Base-by-base conservation (phyloP, 2,113 vertebrate species). In the Pteropus alecto region DNA sequence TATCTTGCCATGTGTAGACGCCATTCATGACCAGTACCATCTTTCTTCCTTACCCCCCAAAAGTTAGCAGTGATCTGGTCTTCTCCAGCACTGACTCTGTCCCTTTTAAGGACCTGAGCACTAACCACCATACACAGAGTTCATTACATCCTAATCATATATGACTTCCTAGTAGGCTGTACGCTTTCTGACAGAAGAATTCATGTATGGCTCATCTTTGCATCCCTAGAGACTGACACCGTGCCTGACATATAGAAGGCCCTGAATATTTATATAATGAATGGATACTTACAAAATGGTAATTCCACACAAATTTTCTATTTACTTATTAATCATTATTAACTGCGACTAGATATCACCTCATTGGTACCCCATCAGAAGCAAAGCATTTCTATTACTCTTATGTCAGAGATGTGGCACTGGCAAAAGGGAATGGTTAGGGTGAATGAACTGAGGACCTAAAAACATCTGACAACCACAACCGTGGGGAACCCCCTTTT, bases 381-480 rank as follows among this genome's bases (percentile, higher is more conserved):
- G 70, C 28, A 81, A 90, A 95, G 60, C 7, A 7, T 85, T 90
- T 26, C n/a, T 48, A 35, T 73, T 30, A 78, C 46, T 94, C 58
- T n/a, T 35, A 4, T 22, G 48, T 58, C 61, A 83, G 86, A 74
- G 43, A 63, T 43, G 22, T 3, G 33, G 28, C 48, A 56, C 15
- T 54, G 48, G 67, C 35, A 68, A 78, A 77, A 68, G n/a, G 26
- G 38, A 78, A 63, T 19, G 41, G 26, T 84, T 81, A 96, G 90
- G 38, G 61, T 21, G 56, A 22, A 86, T 43, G 67, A 93, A 81
- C 11, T 41, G 67, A 71, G 46, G 67, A 85, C 85, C 51, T 51
- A 86, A 94, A 90, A 94, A 85, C 54, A 48, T 48, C 46, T 82
- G 84, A 86, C 94, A 95, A 76, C 86, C 54, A 87, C 89, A 68